phyloP scores from a whole-genome alignment of 35 echinoderm and acorn worm genomes.

The Ophiothrix spiculata region DNA sequence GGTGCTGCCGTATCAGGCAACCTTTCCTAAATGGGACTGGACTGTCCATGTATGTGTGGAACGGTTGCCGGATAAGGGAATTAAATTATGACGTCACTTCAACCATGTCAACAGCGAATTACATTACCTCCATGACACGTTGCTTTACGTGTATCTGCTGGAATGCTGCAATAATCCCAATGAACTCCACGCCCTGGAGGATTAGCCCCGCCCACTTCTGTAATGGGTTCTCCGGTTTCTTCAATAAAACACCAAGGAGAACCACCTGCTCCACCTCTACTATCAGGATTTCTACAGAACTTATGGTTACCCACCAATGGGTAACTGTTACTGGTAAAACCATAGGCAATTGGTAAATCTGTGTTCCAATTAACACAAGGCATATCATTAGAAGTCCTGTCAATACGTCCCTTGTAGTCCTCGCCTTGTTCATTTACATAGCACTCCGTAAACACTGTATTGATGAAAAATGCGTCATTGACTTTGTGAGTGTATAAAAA shows the following conservation, averaged over 20 bases:
- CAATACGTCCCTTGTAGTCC: neutral
- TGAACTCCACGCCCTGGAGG: neutral
- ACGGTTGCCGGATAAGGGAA: too few species aligned
- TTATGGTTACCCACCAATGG: neutral
- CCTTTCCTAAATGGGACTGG: too few species aligned
- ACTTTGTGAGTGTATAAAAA: too few species aligned
- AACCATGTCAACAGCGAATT: too few species aligned
- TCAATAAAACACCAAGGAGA: neutral
- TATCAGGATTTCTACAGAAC: neutral
- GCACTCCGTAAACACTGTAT: neutral
- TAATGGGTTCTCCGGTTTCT: neutral
- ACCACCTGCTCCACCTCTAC: neutral
- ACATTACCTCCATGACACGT: neutral
- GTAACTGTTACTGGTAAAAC: neutral
- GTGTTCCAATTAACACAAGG: neutral
- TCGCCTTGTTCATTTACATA: neutral
- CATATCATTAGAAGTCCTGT: neutral
- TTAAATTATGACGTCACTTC: too few species aligned
- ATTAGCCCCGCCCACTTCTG: neutral
- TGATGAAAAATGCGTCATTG: too few species aligned
- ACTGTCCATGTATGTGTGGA: too few species aligned
- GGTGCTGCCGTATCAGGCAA: too few species aligned
- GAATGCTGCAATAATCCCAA: neutral
- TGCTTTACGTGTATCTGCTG: neutral
- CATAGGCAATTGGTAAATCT: neutral